These are phyloP conservation scores for Tetramorium alpestre DNA, from an alignment of 1,140 invertebrate genomes.

Conservation along the genomic window DNA sequence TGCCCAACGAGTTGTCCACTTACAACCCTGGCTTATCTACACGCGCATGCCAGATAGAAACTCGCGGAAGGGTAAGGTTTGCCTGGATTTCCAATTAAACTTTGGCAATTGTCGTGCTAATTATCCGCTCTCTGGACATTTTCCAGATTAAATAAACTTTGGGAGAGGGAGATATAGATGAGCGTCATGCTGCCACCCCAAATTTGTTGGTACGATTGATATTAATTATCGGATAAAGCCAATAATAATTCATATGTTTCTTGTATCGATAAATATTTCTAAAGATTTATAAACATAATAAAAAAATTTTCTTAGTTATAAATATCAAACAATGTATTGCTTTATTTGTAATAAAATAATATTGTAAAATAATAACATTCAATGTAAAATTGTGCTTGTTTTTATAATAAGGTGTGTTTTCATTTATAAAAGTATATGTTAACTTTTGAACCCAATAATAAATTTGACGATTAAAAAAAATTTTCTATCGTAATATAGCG, in stretches of 20 bases:
- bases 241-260: neutral
- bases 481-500: conserved; percentile 13
- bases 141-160: conserved; percentile 72
- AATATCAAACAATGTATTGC: neutral
- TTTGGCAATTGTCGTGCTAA: conserved; percentile 74
- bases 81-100: conserved; percentile 75
- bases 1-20: conserved; percentile 30
- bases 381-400: neutral
- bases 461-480: neutral
- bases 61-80: conserved; percentile 61
- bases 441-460: neutral
- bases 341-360: neutral
- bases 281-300: neutral
- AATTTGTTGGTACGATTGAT: conserved; percentile 54
- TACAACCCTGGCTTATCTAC: conserved; percentile 6
- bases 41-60: conserved; percentile 29
- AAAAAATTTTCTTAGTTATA: neutral
- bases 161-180: conserved; percentile 17
- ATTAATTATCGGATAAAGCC: conserved; percentile 44
- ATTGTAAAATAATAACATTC: neutral
- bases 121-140: conserved; percentile 75
- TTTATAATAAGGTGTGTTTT: neutral
- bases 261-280: neutral
- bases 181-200: neutral
- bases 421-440: neutral